Base-by-base conservation (phyloP, 2,797 vertebrate genomes). In the Chaenodraco wilsoni region DNA sequence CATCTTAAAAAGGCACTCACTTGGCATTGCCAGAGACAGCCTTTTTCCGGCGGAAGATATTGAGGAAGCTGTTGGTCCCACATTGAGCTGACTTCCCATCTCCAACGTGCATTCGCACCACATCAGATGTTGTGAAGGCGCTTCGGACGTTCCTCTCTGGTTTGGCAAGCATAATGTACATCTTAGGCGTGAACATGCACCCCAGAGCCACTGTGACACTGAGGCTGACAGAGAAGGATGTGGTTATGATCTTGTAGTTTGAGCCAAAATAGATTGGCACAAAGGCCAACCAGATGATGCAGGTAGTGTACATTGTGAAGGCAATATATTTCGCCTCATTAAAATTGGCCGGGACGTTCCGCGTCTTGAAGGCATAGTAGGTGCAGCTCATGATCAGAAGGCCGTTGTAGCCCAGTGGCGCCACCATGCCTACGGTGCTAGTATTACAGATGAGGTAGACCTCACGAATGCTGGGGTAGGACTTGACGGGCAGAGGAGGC, bases 161-260 rank as follows among this genome's bases (percentile, higher is more conserved):
- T 89, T 99, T 99, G 91, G 97, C 95, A 55, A 99, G 99, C 85
- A 99, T 99, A 93, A 99, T 99, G 93, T 99, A 99, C 96, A 99
- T 99, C 94, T 99, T 99, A 72, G 98, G 98, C 2, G 97, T 98
- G 94, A 99, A 99, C 98, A 99, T 99, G 93, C 98, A 99, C 62
- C 98, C 95, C 87, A 99, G 95, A 0, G 98, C 98, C 84, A 99
- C 98, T 0, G 98, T 99, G 41, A 99, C 97, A 0, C 98, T 99
- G 81, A 99, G 95, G 90, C 98, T 99, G 88, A 99, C 98, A 0
- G 98, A 99, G 84, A 99, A 99, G 52, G 98, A 99, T 19, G 98
- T 99, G 51, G 98, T 99, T 91, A 99, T 99, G 91, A 99, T 99
- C 94, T 99, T 99, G 95, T 99, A 99, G 94, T 99, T 98, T 94